phyloP scores from a whole-genome alignment of 2,888 invertebrate genomes.

The Apeira syringaria region DNA sequence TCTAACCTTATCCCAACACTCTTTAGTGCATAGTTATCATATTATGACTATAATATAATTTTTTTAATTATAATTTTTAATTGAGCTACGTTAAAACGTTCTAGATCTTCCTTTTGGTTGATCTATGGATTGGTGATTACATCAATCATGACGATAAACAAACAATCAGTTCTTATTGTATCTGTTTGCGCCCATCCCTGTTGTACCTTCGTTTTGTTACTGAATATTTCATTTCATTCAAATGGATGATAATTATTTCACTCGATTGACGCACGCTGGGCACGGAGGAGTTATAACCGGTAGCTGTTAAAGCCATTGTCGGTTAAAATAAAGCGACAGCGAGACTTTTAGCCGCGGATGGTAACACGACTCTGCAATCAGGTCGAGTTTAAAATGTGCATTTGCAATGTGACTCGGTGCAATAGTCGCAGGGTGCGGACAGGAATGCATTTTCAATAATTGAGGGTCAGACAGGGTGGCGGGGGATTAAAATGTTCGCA shows the following conservation, averaged over 20 bases:
- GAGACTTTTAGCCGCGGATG: conserved; percentile 71
- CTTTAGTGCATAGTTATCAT: no score
- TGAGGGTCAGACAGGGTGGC: conserved; percentile 80
- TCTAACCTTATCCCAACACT: no score
- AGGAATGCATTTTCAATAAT: conserved; percentile 83
- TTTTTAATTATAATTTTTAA: no score
- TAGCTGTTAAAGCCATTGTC: conserved; percentile 49
- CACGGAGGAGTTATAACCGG: conserved; percentile 41
- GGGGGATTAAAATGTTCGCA: conserved; percentile 73
- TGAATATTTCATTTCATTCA: conserved; percentile 23
- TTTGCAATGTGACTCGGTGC: conserved; percentile 70
- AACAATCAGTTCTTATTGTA: background rate
- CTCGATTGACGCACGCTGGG: conserved; percentile 28
- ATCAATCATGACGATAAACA: background rate
- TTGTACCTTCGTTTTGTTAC: background rate
- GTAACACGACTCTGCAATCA: conserved; percentile 80
- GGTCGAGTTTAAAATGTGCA: conserved; percentile 83
- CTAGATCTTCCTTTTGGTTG: no score
- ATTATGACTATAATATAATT: no score
- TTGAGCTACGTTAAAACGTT: no score
- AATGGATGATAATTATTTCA: conserved; percentile 28
- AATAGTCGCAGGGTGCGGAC: conserved; percentile 71
- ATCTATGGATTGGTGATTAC: no score
- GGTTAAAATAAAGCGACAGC: conserved; percentile 67
- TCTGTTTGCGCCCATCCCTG: background rate